Conservation (phyloP, 2,797 vertebrate genomes). For the Aotus griseimembra region DNA sequence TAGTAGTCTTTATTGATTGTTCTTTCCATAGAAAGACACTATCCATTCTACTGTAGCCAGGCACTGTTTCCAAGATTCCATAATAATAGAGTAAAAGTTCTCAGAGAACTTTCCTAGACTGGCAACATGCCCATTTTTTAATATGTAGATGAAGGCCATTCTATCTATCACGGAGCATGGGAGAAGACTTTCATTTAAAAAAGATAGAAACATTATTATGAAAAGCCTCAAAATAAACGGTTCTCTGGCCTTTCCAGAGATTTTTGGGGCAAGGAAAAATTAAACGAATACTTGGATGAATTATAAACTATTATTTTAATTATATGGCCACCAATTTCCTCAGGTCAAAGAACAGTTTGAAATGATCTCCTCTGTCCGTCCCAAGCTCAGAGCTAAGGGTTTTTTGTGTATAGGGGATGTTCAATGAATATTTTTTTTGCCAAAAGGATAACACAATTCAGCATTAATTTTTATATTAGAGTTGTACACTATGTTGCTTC, state of each 20-base stretch:
- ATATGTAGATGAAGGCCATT: conserved; percentile 37
- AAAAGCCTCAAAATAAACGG: background rate
- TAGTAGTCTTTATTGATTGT: conserved; percentile 76
- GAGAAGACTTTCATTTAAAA: background rate
- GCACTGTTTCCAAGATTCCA: conserved; percentile 56
- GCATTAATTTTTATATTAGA: background rate
- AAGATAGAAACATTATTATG: background rate
- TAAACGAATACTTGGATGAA: background rate
- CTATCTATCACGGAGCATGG: background rate
- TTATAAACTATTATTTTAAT: background rate
- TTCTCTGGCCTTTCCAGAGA: background rate
- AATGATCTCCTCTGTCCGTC: background rate
- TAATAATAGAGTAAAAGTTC: conserved; percentile 50
- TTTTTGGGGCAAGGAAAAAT: background rate
- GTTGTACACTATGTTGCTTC: background rate
- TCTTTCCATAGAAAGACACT: conserved; percentile 52
- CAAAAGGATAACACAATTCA: background rate
- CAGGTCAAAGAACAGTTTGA: background rate
- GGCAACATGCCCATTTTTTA: background rate
- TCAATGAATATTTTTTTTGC: background rate
- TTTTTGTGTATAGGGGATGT: background rate
- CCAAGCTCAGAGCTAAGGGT: background rate
- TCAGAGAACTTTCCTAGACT: conserved; percentile 16
- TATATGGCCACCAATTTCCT: background rate
- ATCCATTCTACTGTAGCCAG: conserved; percentile 67